phyloP scores from a whole-genome alignment of 2,797 vertebrate genomes.

The Hipposideros larvatus region DNA sequence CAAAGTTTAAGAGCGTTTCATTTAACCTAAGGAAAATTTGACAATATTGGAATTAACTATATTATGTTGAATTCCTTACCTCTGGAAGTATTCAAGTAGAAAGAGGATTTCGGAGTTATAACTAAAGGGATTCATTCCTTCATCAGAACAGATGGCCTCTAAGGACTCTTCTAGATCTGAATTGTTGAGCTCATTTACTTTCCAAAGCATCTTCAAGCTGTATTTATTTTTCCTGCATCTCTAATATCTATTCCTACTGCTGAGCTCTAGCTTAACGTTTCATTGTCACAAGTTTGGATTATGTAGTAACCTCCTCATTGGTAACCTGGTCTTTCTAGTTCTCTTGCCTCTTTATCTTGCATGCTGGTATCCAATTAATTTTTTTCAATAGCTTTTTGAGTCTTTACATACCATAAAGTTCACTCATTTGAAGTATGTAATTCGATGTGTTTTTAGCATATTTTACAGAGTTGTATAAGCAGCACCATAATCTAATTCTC shows the following conservation, averaged over 20 bases:
- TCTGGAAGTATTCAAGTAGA: not conserved
- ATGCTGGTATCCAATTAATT: not conserved
- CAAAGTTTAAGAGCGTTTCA: not conserved
- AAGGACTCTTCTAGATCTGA: not conserved
- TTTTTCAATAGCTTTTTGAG: constrained; percentile 21
- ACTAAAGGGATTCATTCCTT: constrained; percentile 38
- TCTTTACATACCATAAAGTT: constrained; percentile 12
- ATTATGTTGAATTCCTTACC: not conserved
- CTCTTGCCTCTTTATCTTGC: not conserved
- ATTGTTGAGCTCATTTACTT: constrained; percentile 42
- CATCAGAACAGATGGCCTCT: not conserved
- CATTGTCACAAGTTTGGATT: constrained; percentile 11
- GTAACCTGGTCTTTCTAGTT: not conserved
- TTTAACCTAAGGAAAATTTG: not conserved
- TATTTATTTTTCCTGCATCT: not conserved
- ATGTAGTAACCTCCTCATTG: not conserved
- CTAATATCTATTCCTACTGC: not conserved
- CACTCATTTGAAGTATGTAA: not conserved
- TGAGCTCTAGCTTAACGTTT: not conserved
- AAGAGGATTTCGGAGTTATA: not conserved
- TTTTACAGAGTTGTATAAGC: not conserved
- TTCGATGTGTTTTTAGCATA: not conserved
- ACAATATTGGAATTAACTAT: not conserved
- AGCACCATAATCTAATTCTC: constrained; percentile 38
- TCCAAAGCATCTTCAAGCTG: not conserved